Percentiles rank a stretch among this genome's conserved stretches.
Conservation (phyloP, 2,113 vertebrate genomes). For the Grammomys surdaster region DNA sequence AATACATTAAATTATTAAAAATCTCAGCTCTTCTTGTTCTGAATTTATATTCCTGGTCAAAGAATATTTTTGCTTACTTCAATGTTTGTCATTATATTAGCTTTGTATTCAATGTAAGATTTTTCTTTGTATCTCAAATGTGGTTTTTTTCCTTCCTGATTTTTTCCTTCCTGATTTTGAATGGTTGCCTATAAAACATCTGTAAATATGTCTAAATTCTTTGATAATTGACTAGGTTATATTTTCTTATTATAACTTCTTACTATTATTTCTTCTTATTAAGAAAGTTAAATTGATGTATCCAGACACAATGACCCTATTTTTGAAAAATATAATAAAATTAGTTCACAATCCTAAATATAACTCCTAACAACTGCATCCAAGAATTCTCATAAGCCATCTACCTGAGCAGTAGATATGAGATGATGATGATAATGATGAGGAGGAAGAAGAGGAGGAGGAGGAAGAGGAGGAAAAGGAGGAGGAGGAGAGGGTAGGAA, state of each 20-base stretch:
- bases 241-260: neutral
- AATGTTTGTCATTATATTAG: neutral
- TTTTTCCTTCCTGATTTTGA: neutral
- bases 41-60: constrained; percentile 22
- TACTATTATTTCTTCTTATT: neutral
- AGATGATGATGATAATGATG: neutral
- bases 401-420: neutral
- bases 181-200: neutral
- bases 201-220: neutral
- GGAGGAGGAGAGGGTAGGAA: neutral
- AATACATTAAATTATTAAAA: neutral
- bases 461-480: neutral
- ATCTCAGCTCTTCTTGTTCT: neutral
- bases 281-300: constrained; percentile 2
- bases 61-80: neutral
- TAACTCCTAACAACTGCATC: neutral
- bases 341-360: neutral
- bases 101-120: neutral
- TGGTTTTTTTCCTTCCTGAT: too few species aligned
- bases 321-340: neutral
- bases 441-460: neutral
- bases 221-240: neutral
- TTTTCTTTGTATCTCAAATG: constrained; percentile 10
- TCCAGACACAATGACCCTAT: neutral
- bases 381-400: neutral